A percentile compares a stretch with the other conserved stretches of the same genome.
These are phyloP conservation scores for Corapipo altera DNA, from an alignment of 2,113 vertebrate species.

Conservation along the genomic window DNA sequence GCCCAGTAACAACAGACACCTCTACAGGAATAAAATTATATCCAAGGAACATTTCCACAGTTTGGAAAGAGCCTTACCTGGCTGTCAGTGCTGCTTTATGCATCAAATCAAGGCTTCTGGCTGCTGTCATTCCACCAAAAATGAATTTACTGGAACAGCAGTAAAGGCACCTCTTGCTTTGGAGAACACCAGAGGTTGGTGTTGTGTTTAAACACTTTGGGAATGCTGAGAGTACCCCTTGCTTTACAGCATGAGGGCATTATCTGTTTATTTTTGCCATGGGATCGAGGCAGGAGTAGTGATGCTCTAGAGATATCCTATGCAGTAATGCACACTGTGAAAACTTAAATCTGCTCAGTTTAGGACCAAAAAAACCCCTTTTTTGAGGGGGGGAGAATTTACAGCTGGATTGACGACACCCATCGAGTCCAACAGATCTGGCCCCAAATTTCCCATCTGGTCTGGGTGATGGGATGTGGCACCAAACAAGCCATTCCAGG, in stretches of 20 bases:
- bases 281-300: not conserved
- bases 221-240: not conserved
- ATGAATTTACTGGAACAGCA: not conserved
- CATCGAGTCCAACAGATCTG: not conserved
- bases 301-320: not conserved
- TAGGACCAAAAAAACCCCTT: fast-evolving
- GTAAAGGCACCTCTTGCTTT: not conserved
- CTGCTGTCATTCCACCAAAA: not conserved
- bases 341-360: not conserved
- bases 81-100: not conserved
- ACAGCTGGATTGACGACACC: fast-evolving
- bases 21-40: not conserved
- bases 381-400: not conserved
- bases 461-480: not conserved
- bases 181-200: not conserved
- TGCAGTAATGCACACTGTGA: not conserved
- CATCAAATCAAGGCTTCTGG: not conserved
- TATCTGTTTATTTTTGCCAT: not conserved
- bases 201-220: fast-evolving
- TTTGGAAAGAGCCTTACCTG: not conserved
- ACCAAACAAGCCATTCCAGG: fast-evolving
- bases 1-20: not conserved
- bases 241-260: not conserved
- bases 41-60: not conserved
- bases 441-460: not conserved